Evolutionary conservation across 2,797 vertebrate genomes (phyloP), one percentile per base, ranked within the genome.

Genomic region (Pangasius macronema): DNA sequence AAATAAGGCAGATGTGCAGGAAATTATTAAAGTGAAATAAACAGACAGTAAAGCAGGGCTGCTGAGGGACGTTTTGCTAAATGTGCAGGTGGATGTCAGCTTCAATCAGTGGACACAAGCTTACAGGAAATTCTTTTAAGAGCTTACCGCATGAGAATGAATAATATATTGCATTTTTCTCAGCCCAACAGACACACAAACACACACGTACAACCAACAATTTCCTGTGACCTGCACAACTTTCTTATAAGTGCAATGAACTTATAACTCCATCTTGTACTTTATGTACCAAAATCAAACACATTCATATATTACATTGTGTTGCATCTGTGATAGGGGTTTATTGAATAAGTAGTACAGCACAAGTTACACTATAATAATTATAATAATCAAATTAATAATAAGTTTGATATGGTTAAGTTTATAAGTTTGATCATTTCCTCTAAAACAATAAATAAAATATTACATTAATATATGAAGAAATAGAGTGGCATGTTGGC

Each of bases 101-200:
- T 92, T 89, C 82, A 72, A 92, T 94, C 89, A 89, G 67, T 65
- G 86, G 84, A 77, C 49, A 57, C 67, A 86, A 61, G 92, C 92
- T 93, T 94, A 94, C 90, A 93, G 90, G 92, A 94, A 94, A 94
- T 90, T 87, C 92, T 93, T 91, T 91, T 92, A 93, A 92, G 86
- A 87, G 76, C 89, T 88, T 90, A 87, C 91, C 89, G 89, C 88
- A 88, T 91, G 90, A 91, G 83, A 63, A 82, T 82, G 57, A 82
- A 82, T 82, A n/a, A 82, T 82, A 63, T 39, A 82, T 82, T 82
- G 80, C 36, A 46, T 63, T 82, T 82, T 63, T 0, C 30, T 36
- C 76, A 80, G 53, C 53, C 53, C 30, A 57, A 36, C 72, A 51
- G 11, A 7, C 72, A n/a, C 72, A 20, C 33, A 9, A 7, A 36